Conservation (phyloP, 2,113 vertebrate genomes). For the Hippocampus mohnikei region DNA sequence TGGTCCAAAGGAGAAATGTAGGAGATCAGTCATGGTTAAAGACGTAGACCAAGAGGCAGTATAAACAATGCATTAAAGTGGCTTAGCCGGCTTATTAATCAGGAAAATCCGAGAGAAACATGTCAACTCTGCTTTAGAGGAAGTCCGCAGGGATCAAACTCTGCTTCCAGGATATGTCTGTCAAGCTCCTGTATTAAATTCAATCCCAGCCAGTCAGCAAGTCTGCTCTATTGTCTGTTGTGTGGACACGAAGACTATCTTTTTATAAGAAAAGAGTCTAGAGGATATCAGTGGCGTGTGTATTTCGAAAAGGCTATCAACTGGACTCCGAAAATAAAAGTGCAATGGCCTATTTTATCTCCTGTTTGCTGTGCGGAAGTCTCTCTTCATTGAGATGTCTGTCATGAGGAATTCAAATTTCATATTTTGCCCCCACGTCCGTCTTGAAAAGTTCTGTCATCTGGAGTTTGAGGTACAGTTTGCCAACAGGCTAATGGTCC, state of each 20-base stretch:
- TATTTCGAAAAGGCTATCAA: conserved; percentile 11
- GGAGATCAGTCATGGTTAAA: conserved; percentile 17
- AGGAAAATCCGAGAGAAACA: conserved; percentile 73
- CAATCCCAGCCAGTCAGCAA: conserved; percentile 78
- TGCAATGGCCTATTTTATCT: conserved; percentile 27
- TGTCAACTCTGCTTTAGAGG: conserved; percentile 71
- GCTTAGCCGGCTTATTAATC: conserved; percentile 78
- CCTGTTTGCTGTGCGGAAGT: conserved; percentile 37
- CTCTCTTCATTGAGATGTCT: conserved; percentile 85
- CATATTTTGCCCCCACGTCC: conserved; percentile 90
- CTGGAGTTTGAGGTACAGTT: conserved; percentile 87
- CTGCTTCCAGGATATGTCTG: conserved; percentile 86
- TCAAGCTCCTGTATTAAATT: conserved; percentile 85
- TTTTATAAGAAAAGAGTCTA: conserved; percentile 37
- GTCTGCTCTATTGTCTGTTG: conserved; percentile 62
- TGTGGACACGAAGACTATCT: conserved; percentile 39
- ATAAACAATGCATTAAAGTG: conserved; percentile 74
- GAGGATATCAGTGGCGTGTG: conserved; percentile 18
- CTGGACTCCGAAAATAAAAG: conserved; percentile 25
- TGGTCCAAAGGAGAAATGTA: conserved; percentile 19
- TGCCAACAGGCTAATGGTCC: conserved; percentile 85
- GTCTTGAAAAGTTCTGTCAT: conserved; percentile 96
- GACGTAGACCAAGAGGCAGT: conserved; percentile 38
- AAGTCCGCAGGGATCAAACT: conserved; percentile 66
- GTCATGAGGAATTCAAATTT: conserved; percentile 98